Conservation (phyloP, 2,888 invertebrate species). For the Parnassius smintheus region DNA sequence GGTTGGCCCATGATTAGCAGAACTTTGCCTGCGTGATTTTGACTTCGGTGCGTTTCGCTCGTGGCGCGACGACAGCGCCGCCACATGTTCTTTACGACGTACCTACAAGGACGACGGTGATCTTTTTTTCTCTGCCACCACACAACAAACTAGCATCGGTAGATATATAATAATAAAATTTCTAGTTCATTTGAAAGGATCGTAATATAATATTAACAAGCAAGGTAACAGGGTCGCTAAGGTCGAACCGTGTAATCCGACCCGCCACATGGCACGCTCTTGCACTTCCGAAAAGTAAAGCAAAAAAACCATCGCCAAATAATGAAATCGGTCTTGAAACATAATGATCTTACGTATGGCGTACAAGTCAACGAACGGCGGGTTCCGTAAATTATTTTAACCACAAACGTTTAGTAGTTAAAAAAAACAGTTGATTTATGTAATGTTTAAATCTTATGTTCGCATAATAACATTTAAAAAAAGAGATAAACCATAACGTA, state of each 20-base stretch:
- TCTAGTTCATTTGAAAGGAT: not conserved
- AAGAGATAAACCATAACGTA: too few relatives aligned
- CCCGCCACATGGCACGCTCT: conserved; percentile 69
- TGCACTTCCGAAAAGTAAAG: conserved; percentile 69
- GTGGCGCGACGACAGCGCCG: too few relatives aligned
- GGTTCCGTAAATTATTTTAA: conserved; percentile 29
- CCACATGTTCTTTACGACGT: too few relatives aligned
- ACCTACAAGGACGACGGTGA: too few relatives aligned
- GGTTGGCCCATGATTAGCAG: too few relatives aligned
- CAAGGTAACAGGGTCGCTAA: conserved; percentile 34
- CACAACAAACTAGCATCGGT: not conserved
- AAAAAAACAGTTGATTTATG: too few relatives aligned
- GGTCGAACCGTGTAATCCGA: conserved; percentile 49
- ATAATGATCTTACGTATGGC: conserved; percentile 21
- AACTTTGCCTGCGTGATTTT: too few relatives aligned
- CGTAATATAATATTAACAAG: conserved; percentile 23
- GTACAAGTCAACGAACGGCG: not conserved
- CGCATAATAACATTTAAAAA: too few relatives aligned
- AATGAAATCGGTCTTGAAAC: conserved; percentile 11
- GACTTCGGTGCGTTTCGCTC: too few relatives aligned
- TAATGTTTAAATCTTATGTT: too few relatives aligned
- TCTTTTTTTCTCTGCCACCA: too few relatives aligned
- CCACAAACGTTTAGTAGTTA: not conserved
- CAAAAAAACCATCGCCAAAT: conserved; percentile 45
- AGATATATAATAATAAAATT: not conserved